Evolutionary conservation across 2,888 invertebrate genomes (phyloP).

Genomic region (Dione juno): DNA sequence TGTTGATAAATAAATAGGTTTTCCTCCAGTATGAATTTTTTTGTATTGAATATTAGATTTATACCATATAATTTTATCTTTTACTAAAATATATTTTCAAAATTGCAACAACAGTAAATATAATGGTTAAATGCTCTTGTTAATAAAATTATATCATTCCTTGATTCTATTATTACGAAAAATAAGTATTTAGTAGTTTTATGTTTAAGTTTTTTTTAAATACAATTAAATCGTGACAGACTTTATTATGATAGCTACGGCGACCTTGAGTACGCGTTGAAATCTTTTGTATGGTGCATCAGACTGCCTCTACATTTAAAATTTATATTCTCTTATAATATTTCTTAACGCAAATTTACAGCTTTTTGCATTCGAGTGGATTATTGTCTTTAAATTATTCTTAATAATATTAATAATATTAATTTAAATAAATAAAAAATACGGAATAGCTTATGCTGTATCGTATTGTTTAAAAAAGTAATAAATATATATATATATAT

Average conservation of each 20-base stretch:
- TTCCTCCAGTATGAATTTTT: not conserved
- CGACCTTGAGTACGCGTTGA: slow-evolving; percentile 44
- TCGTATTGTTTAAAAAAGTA: no score
- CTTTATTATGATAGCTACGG: slow-evolving; percentile 6
- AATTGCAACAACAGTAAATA: not conserved
- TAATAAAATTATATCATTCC: not conserved
- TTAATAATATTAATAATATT: no score
- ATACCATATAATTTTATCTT: not conserved
- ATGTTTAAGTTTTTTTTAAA: not conserved
- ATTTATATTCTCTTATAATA: not conserved
- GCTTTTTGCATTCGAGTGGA: not conserved
- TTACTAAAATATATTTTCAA: not conserved
- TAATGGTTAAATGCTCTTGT: not conserved
- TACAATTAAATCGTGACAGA: slow-evolving; percentile 34
- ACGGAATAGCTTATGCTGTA: no score
- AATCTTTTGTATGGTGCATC: slow-evolving; percentile 49
- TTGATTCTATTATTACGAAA: not conserved
- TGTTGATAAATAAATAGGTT: not conserved
- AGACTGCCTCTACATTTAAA: slow-evolving; percentile 18
- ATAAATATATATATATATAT: no score
- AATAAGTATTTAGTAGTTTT: not conserved
- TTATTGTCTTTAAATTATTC: no score
- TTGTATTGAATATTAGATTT: not conserved
- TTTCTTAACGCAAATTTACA: not conserved
- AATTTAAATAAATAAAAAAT: no score